A percentile compares a stretch with the other conserved stretches of the same genome.
Evolutionary conservation across 2,797 vertebrate genomes (phyloP).

Genomic region (Coccyzus lansbergi): DNA sequence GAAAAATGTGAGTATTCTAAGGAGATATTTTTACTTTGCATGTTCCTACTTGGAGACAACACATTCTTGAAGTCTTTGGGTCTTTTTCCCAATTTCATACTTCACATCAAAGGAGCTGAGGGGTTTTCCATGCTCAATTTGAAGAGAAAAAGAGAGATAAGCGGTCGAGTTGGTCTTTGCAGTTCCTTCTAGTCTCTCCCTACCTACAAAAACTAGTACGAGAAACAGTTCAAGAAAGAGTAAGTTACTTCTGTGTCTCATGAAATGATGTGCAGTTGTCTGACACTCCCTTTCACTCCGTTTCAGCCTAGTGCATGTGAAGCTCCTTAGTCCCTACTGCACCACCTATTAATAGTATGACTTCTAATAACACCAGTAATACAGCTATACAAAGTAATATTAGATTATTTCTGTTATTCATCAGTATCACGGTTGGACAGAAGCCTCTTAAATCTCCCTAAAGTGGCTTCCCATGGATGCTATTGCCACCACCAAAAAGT

Average conservation of each 20-base stretch:
- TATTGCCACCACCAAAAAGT: conserved; percentile 40
- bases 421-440: conserved; percentile 34
- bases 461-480: conserved; percentile 63
- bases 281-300: neutral
- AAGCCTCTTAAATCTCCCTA: conserved; percentile 56
- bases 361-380: conserved; percentile 3
- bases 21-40: neutral
- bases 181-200: neutral
- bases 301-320: neutral
- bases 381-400: conserved; percentile 33
- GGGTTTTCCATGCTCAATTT: neutral
- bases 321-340: neutral
- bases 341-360: neutral
- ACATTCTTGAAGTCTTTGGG: neutral
- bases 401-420: conserved; percentile 68
- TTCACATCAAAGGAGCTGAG: neutral
- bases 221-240: neutral
- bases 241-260: neutral
- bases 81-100: neutral
- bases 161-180: neutral
- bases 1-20: neutral
- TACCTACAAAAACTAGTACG: neutral
- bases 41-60: neutral
- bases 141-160: neutral
- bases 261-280: neutral